phyloP scores from a whole-genome alignment of 2,797 vertebrate genomes.

The Pseudomugil gertrudae region DNA sequence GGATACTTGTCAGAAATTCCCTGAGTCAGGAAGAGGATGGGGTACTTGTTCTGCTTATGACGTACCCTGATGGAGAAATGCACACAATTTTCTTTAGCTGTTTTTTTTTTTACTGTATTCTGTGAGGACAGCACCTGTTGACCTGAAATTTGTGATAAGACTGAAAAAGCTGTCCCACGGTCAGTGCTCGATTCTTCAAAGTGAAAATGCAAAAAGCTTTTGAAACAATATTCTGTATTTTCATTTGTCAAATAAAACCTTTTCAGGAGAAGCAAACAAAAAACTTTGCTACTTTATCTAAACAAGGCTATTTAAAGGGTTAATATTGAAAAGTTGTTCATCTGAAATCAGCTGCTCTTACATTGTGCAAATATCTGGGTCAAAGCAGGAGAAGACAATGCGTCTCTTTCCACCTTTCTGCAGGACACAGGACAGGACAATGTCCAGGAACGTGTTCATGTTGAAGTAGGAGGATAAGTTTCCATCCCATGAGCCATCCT shows the following conservation, averaged over 20 bases:
- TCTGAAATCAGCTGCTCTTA: constrained; percentile 74
- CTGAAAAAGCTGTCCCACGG: not conserved
- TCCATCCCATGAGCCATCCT: constrained; percentile 96
- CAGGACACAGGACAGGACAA: constrained; percentile 90
- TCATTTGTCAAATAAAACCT: not conserved
- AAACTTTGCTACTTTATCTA: not conserved
- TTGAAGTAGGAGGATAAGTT: constrained; percentile 95
- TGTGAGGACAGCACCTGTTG: not conserved
- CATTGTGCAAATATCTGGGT: constrained; percentile 97
- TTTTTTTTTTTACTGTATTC: not conserved
- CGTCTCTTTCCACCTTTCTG: constrained; percentile 89
- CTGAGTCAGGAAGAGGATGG: constrained; percentile 96
- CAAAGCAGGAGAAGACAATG: constrained; percentile 95
- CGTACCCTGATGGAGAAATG: constrained; percentile 85
- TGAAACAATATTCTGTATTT: not conserved
- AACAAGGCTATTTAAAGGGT: not conserved
- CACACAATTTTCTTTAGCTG: not conserved
- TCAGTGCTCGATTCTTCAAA: not conserved
- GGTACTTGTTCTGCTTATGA: constrained; percentile 97
- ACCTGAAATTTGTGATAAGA: not conserved
- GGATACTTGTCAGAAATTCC: constrained; percentile 90
- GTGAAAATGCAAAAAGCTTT: not conserved
- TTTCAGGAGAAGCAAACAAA: not conserved
- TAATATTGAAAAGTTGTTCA: too few relatives aligned
- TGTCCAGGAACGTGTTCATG: constrained; percentile 94